phyloP scores from a whole-genome alignment of 2,888 invertebrate species.

The Amblyteles armatorius region DNA sequence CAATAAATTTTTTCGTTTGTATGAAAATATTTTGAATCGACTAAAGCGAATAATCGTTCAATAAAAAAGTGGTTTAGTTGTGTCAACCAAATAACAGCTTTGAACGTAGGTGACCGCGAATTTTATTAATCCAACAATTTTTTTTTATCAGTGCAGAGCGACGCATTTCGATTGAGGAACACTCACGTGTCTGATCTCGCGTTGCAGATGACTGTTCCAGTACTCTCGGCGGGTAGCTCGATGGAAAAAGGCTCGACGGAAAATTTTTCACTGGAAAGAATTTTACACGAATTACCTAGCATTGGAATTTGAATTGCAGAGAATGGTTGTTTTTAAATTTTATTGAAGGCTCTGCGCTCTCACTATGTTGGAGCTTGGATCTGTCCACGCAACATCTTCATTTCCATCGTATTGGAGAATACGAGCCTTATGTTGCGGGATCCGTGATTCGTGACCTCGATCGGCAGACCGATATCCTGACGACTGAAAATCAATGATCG shows the following conservation, averaged over 20 bases:
- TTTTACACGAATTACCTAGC: background rate
- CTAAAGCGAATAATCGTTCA: no score
- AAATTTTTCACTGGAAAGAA: constrained; percentile 71
- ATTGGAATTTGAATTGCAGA: background rate
- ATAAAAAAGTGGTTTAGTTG: no score
- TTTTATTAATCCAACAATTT: no score
- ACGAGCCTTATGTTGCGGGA: constrained; percentile 86
- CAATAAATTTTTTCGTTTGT: no score
- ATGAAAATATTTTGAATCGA: no score
- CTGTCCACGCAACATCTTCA: constrained; percentile 47
- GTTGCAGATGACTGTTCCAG: constrained; percentile 71
- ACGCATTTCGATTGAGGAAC: background rate
- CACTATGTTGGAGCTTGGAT: constrained; percentile 54
- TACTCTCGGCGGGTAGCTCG: constrained; percentile 71
- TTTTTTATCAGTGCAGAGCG: background rate
- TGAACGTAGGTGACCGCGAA: no score
- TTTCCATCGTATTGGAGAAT: constrained; percentile 75
- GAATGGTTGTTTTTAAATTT: background rate
- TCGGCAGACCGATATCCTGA: constrained; percentile 74
- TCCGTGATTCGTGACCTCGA: constrained; percentile 87
- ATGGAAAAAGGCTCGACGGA: constrained; percentile 70
- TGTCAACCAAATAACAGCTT: no score
- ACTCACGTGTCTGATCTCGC: constrained; percentile 75
- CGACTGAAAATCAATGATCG: constrained; percentile 67
- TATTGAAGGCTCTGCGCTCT: constrained; percentile 12